Conservation (phyloP, 2,888 invertebrate species). For the Xanthia togata region DNA sequence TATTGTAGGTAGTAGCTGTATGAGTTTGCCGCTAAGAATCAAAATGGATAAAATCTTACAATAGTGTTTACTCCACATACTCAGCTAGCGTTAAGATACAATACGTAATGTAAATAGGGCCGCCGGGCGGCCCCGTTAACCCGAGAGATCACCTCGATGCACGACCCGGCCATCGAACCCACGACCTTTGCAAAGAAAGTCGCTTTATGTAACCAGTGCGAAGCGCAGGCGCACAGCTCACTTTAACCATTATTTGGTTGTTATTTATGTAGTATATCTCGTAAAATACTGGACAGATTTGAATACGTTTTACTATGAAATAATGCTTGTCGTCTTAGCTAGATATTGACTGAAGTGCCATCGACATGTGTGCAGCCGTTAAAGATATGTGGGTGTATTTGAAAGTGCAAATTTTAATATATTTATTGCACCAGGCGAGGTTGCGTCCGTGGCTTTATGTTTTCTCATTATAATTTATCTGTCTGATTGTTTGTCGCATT, state of each 20-base stretch:
- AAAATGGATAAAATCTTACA: not conserved
- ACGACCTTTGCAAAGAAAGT: constrained; percentile 67
- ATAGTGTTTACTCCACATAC: constrained; percentile 8
- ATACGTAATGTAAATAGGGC: constrained; percentile 48
- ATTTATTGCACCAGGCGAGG: constrained; percentile 23
- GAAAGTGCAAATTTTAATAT: constrained; percentile 24
- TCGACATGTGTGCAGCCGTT: constrained; percentile 8
- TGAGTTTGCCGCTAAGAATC: not conserved
- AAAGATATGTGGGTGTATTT: constrained; percentile 6
- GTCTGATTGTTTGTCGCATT: constrained; percentile 35
- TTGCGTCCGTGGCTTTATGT: constrained; percentile 23
- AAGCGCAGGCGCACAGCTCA: constrained; percentile 36
- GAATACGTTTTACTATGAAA: constrained; percentile 3
- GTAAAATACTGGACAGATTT: constrained; percentile 19
- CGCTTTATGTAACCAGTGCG: constrained; percentile 55
- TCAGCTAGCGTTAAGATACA: constrained; percentile 38
- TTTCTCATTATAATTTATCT: constrained; percentile 27
- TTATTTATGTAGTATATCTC: constrained; percentile 21
- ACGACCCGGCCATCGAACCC: constrained; percentile 64
- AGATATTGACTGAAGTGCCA: not conserved
- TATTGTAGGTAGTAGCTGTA: not conserved
- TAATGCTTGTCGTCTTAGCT: not conserved
- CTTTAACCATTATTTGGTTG: constrained; percentile 19
- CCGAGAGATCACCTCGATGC: constrained; percentile 58
- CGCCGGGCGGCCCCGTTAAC: constrained; percentile 47